Evolutionary conservation across 2,888 invertebrate species (phyloP).

Genomic region (Charanyca ferruginea): DNA sequence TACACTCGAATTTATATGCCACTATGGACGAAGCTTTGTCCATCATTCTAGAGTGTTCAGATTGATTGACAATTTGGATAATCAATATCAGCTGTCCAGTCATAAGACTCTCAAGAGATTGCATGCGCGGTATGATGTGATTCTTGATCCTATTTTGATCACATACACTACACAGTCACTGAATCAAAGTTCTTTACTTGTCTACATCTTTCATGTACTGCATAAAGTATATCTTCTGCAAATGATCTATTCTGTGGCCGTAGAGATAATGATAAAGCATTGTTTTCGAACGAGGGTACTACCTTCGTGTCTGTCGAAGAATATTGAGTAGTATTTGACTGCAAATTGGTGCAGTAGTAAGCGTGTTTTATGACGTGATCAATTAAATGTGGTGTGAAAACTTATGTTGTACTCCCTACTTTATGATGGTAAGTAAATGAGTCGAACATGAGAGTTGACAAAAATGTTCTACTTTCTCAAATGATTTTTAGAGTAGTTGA

Average conservation of each 20-base stretch:
- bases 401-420: background rate
- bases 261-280: conserved; percentile 39
- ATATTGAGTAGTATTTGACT: conserved; percentile 36
- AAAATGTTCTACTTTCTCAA: conserved; percentile 29
- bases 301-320: conserved; percentile 30
- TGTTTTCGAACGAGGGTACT: conserved; percentile 42
- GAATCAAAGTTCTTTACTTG: background rate
- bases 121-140: background rate
- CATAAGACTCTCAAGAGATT: background rate
- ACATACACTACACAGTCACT: too few species aligned
- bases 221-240: conserved; percentile 27
- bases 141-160: too few species aligned
- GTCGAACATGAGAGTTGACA: too few species aligned
- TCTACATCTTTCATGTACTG: too few species aligned
- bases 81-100: too few species aligned
- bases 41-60: background rate
- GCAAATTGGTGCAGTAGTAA: conserved; percentile 40
- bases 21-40: background rate
- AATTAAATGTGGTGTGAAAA: background rate
- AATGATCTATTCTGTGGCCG: background rate
- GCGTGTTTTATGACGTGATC: conserved; percentile 30
- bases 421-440: too few species aligned
- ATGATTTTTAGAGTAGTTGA: conserved; percentile 26
- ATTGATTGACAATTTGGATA: background rate
- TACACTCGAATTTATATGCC: background rate